Evolutionary conservation across 2,113 vertebrate genomes (phyloP), one percentile per base, ranked within the genome.

Genomic region (Mustelus asterias): DNA sequence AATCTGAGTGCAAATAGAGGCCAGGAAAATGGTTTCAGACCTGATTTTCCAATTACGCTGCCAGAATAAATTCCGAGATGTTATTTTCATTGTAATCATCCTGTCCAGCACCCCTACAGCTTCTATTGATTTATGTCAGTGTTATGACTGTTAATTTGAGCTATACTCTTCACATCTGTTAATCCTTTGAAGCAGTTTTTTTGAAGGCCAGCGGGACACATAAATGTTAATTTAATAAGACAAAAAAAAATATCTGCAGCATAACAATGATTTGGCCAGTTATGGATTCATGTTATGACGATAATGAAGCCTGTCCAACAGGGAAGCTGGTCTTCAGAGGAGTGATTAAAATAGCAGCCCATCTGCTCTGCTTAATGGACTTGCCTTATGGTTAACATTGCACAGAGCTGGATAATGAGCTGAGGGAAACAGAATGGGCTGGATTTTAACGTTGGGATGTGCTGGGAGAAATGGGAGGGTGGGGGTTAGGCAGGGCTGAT

Each of bases 161-260:
- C 89, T 67, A 37, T 37, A 93, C n/a, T 93, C 41, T 72, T 95
- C 93, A 95, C 94, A 95, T 95, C 94, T 95, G 65, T 72, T 95
- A 69, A 48, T 70, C 41, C 69, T 72, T 95, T 72, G 94, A 95
- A 76, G 69, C 41, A 54, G 94, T 76, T 95, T 72, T 44, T 72
- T 16, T n/a, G 65, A 44, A 72, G 11, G 33, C 67, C 67, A 95
- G 94, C 24, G 94, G 67, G 67, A 41, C 69, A 33, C 94, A 95
- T 72, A 95, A 70, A 72, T 72, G 94, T 95, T 67, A 93, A 67
- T 93, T 95, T 76, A 70, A 95, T 95, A 54, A 95, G 44, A 72
- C 67, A 95, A 95, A 72, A 95, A 95, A 72, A 95, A 72, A 72
- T 44, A 41, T 44, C 72, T 72, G 69, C 94, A 95, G 67, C 69